phyloP scores from a whole-genome alignment of 2,797 vertebrate genomes.

The Sebastes jordani region DNA sequence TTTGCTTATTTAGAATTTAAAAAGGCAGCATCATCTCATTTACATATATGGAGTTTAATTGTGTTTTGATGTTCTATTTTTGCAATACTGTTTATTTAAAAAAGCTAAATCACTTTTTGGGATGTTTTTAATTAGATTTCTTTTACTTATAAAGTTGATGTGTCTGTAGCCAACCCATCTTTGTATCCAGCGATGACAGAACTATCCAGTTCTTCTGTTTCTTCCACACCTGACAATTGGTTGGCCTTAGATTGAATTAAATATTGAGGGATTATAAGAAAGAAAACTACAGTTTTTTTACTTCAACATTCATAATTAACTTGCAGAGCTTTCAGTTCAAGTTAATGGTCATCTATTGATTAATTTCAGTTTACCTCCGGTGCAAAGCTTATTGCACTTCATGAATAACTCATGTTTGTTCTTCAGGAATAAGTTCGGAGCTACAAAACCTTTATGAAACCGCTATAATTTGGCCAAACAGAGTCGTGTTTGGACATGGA shows the following conservation, averaged over 20 bases:
- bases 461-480: conserved; percentile 64
- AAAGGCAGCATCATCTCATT: background rate
- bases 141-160: background rate
- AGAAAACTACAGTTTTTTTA: background rate
- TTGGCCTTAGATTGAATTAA: background rate
- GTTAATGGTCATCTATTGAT: conserved; percentile 31
- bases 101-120: background rate
- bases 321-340: background rate
- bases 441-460: conserved; percentile 16
- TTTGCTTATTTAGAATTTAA: background rate
- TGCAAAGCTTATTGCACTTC: background rate
- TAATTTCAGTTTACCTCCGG: conserved; percentile 2
- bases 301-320: conserved; percentile 1
- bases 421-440: background rate
- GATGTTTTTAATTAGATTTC: background rate
- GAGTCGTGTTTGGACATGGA: conserved; percentile 59
- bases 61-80: background rate
- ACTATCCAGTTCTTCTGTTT: background rate
- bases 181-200: background rate
- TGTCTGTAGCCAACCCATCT: background rate
- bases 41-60: background rate
- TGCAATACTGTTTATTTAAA: background rate
- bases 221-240: background rate
- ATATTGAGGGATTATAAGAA: background rate
- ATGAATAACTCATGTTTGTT: conserved; percentile 51